These are phyloP conservation scores for Aphodius granarius DNA, from an alignment of 2,888 invertebrate species.

Conservation along the genomic window DNA sequence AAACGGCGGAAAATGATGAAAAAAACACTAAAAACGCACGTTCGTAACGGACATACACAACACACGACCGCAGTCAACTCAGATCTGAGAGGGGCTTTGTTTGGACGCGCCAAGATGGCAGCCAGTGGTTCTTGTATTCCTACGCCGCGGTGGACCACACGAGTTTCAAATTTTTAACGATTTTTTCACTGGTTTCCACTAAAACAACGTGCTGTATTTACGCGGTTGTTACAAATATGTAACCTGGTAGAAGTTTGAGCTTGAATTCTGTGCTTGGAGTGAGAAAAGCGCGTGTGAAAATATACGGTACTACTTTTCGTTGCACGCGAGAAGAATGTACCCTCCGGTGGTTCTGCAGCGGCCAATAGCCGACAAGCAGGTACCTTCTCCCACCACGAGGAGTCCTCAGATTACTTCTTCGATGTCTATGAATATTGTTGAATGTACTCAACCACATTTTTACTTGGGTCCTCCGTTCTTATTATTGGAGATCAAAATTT, in stretches of 20 bases:
- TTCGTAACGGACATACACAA: conserved; percentile 28
- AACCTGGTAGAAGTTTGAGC: neutral
- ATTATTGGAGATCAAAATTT: too few species aligned
- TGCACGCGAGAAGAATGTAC: conserved; percentile 43
- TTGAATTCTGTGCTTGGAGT: neutral
- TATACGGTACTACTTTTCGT: conserved; percentile 46
- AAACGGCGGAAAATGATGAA: neutral
- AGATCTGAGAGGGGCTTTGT: conserved; percentile 44
- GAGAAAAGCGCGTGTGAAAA: conserved; percentile 39
- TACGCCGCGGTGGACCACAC: conserved; percentile 40
- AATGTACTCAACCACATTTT: neutral
- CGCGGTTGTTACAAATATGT: neutral
- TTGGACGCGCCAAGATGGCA: conserved; percentile 51
- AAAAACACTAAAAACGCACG: conserved; percentile 28
- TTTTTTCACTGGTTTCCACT: neutral
- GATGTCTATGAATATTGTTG: neutral
- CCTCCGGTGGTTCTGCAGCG: conserved; percentile 27
- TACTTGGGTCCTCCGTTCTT: neutral
- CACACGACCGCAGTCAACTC: conserved; percentile 34
- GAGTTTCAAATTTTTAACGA: neutral
- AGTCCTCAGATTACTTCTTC: neutral
- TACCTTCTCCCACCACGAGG: neutral
- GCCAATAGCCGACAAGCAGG: conserved; percentile 23
- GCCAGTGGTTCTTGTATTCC: conserved; percentile 44
- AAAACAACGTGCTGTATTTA: neutral